Evolutionary conservation across 30 jellyfish, hydroid and myxozoan genomes (phyloP).

Genomic region (Aurelia sp.): DNA sequence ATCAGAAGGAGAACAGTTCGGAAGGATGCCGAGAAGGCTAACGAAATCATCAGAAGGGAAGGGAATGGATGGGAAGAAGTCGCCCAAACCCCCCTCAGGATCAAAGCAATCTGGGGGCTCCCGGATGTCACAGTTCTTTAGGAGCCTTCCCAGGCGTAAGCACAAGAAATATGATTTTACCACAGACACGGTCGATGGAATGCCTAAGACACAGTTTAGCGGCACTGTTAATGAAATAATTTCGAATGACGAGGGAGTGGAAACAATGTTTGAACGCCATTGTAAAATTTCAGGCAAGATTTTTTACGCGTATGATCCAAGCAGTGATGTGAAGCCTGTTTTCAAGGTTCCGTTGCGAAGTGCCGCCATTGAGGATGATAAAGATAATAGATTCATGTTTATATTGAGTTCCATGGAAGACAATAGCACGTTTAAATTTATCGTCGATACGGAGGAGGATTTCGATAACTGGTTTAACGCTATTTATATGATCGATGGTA

Average conservation of each 20-base stretch:
- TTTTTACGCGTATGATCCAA: conserved; percentile 76
- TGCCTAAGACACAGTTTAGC: conserved; percentile 83
- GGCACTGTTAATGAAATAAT: conserved; percentile 62
- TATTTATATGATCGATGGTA: conserved; percentile 62
- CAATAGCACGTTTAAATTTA: conserved; percentile 49
- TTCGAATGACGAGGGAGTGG: conserved; percentile 50
- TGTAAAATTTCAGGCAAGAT: conserved; percentile 97
- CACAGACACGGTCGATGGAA: conserved; percentile 66
- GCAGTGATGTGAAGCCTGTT: conserved; percentile 79
- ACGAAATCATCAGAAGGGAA: conserved; percentile 12
- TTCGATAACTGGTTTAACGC: conserved; percentile 91
- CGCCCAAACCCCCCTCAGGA: conserved; percentile 7
- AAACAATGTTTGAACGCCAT: conserved; percentile 45
- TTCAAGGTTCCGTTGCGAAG: conserved; percentile 92
- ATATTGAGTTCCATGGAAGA: conserved; percentile 87
- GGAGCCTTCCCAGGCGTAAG: conserved; percentile 68
- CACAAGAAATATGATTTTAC: conserved; percentile 52
- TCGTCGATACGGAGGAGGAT: conserved; percentile 71
- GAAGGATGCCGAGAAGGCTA: conserved; percentile 4
- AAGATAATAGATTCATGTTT: conserved; percentile 38
- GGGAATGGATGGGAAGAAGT: conserved; percentile 15
- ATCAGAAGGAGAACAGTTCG: conserved; percentile 56
- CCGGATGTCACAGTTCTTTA: conserved; percentile 66
- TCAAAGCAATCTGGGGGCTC: conserved; percentile 62
- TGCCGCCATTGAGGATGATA: conserved; percentile 90